Conservation (phyloP, 2,888 invertebrate species). For the Patella depressa region DNA sequence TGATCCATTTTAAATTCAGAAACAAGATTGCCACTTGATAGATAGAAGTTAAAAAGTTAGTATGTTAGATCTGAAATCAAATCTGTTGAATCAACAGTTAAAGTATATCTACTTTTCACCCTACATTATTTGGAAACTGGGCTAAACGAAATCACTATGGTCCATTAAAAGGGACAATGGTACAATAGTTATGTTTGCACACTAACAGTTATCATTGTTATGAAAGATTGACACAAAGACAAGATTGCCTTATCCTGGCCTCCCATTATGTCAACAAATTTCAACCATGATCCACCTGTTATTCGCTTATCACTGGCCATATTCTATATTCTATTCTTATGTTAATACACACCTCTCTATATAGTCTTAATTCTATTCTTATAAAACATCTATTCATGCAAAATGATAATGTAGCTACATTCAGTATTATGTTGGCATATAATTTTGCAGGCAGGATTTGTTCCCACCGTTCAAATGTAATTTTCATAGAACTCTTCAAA, state of each 20-base stretch:
- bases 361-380: too few relatives aligned
- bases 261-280: conserved; percentile 5
- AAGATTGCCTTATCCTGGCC: conserved; percentile 8
- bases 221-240: conserved; percentile 10
- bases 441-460: too few relatives aligned
- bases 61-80: conserved; percentile 5
- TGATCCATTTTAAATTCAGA: too few relatives aligned
- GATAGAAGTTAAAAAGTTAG: conserved; percentile 4
- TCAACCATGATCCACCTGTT: background rate
- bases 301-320: background rate
- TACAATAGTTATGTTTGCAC: conserved; percentile 9
- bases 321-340: conserved; percentile 8
- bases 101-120: background rate
- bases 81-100: conserved; percentile 2
- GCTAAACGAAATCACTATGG: conserved; percentile 11
- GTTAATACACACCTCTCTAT: background rate
- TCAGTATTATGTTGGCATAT: too few relatives aligned
- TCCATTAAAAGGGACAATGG: conserved; percentile 10
- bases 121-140: conserved; percentile 10
- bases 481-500: too few relatives aligned
- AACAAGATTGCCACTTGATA: background rate
- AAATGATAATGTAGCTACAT: too few relatives aligned
- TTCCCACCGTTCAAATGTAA: too few relatives aligned
- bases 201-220: conserved; percentile 10
- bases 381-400: too few relatives aligned